Conservation (phyloP, 2,797 vertebrate genomes). For the Crenuchus spilurus region DNA sequence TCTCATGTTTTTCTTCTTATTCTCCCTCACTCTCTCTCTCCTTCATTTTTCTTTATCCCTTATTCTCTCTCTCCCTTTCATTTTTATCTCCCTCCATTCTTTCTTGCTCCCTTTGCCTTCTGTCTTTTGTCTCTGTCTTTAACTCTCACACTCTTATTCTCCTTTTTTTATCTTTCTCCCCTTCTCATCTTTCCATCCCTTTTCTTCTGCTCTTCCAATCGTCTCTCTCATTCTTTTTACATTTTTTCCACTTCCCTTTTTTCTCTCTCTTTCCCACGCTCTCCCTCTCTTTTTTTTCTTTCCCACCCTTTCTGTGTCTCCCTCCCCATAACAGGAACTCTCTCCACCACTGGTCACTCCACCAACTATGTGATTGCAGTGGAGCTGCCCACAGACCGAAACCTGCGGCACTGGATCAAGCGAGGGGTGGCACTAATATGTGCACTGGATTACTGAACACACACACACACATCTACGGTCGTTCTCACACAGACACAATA, state of each 20-base stretch:
- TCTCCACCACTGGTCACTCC: slow-evolving; percentile 89
- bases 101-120: neutral
- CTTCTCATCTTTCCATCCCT: neutral
- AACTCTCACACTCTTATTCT: neutral
- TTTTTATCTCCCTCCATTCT: neutral
- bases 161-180: neutral
- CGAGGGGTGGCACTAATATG: slow-evolving; percentile 89
- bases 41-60: neutral
- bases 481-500: neutral
- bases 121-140: too few species aligned
- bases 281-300: neutral
- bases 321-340: slow-evolving; percentile 75
- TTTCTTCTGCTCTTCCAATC: neutral
- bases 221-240: neutral
- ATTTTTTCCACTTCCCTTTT: neutral
- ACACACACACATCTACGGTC: slow-evolving; percentile 6
- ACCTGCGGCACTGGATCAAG: slow-evolving; percentile 90
- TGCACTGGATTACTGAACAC: slow-evolving; percentile 85
- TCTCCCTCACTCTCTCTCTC: neutral
- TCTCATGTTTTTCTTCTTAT: neutral
- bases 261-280: neutral
- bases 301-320: neutral
- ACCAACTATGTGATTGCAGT: slow-evolving; percentile 89
- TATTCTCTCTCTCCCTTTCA: neutral
- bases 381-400: slow-evolving; percentile 81